Evolutionary conservation across 2,797 vertebrate species (phyloP), one percentile per base, ranked within the genome.

Genomic region (Borostomias antarcticus): DNA sequence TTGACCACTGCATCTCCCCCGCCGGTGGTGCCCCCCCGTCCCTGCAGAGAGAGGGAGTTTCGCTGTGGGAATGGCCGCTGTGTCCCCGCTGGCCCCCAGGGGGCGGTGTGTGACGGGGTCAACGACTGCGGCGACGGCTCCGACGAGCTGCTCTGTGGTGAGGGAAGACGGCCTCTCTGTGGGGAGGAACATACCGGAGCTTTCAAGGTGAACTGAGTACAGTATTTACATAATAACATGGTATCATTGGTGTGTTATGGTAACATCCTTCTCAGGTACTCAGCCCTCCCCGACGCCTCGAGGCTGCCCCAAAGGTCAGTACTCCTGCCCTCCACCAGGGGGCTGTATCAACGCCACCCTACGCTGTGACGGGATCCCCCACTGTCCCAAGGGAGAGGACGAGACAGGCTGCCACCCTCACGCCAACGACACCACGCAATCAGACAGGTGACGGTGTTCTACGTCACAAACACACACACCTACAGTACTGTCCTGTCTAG

Each of bases 321-420:
- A 93, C 83, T 87, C 88, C 69, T 95, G 94, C 71, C 85, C 85
- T 0, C 81, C 88, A 73, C 88, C 91, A 62, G 92, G 89, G 19
- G 83, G 74, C 65, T 95, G 94, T 72, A 89, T 94, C 0, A 61
- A 83, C 17, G 72, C 68, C 11, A 45, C 53, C 5, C 72, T 78
- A 25, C 89, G 85, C 0, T 96, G 94, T n/a, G 79, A 96, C 0
- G 91, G 93, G 0, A 40, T 85, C 17, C 75, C 81, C 0, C 86
- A 96, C 77, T 96, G 96, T 37, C 87, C 87, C 0, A 86, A 86
- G 0, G 87, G 91, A 71, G 86, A 93, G 0, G 94, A 96, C 13
- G 95, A 96, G 82, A 70, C 28, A 0, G 88, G 83, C 76, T 96
- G 95, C 21, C 35, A 61, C 35, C 58, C 66, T 2, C 57, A 57